Percentiles rank a stretch among this genome's conserved stretches.
Evolutionary conservation across 2,797 vertebrate genomes (phyloP).

Genomic region (Cossypha heuglini): DNA sequence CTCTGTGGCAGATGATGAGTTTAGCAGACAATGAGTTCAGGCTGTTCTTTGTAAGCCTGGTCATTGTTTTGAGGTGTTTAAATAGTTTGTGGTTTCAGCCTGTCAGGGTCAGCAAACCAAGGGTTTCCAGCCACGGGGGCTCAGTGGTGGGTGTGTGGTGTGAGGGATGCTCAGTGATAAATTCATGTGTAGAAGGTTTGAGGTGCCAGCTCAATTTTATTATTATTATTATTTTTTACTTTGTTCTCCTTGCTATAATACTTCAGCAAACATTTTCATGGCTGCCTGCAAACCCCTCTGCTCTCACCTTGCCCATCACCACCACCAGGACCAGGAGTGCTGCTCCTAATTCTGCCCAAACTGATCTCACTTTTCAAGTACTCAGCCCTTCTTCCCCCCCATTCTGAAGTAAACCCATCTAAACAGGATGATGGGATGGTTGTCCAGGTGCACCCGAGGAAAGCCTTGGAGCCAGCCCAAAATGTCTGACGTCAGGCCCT

Average conservation of each 20-base stretch:
- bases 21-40: fast-evolving
- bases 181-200: not conserved
- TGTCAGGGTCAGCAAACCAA: not conserved
- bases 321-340: fast-evolving
- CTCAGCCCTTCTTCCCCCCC: not conserved
- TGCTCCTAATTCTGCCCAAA: not conserved
- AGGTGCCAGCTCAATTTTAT: not conserved
- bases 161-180: not conserved
- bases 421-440: fast-evolving
- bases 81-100: not conserved
- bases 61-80: not conserved
- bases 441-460: not conserved
- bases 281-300: not conserved
- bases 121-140: fast-evolving
- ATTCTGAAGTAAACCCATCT: fast-evolving
- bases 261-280: not conserved
- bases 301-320: not conserved
- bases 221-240: not conserved
- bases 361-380: not conserved
- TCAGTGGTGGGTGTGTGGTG: not conserved
- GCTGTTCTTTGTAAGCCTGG: not conserved
- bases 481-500: fast-evolving
- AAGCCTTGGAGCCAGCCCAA: not conserved
- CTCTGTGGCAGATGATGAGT: not conserved
- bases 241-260: not conserved